Evolutionary conservation across 1,140 invertebrate species (phyloP).

Genomic region (honey bee (Apis mellifera)): DNA sequence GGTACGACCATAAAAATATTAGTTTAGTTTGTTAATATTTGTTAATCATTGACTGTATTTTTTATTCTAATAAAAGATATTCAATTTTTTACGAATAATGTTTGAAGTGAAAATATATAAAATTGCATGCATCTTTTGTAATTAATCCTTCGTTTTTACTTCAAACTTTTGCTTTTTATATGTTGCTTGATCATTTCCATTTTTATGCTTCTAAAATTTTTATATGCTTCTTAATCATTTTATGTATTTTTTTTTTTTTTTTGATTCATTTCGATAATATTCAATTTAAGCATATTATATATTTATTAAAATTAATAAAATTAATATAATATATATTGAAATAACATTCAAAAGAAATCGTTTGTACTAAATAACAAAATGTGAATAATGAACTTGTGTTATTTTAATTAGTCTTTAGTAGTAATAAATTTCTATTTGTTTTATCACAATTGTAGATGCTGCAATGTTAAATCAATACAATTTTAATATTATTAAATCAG

Average conservation of each 20-base stretch:
- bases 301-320: not conserved
- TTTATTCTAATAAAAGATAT: slow-evolving; percentile 20
- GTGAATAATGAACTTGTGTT: not conserved
- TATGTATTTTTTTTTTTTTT: too few species aligned
- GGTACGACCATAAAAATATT: slow-evolving; percentile 57
- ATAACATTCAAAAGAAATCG: not conserved
- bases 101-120: slow-evolving; percentile 61
- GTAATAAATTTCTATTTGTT: not conserved
- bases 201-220: not conserved
- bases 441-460: slow-evolving; percentile 45
- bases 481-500: slow-evolving; percentile 69
- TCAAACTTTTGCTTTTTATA: not conserved
- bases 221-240: not conserved
- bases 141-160: not conserved
- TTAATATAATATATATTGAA: slow-evolving; percentile 5
- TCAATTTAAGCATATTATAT: too few species aligned
- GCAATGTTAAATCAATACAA: slow-evolving; percentile 56
- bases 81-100: slow-evolving; percentile 26
- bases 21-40: slow-evolving; percentile 40
- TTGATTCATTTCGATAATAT: not conserved
- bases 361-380: not conserved
- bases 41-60: slow-evolving; percentile 40
- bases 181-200: slow-evolving; percentile 2
- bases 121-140: slow-evolving; percentile 40
- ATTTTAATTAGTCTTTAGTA: not conserved